These are phyloP conservation scores for Lasioglossum baleicum DNA, from an alignment of 1,140 invertebrate species.

Conservation along the genomic window DNA sequence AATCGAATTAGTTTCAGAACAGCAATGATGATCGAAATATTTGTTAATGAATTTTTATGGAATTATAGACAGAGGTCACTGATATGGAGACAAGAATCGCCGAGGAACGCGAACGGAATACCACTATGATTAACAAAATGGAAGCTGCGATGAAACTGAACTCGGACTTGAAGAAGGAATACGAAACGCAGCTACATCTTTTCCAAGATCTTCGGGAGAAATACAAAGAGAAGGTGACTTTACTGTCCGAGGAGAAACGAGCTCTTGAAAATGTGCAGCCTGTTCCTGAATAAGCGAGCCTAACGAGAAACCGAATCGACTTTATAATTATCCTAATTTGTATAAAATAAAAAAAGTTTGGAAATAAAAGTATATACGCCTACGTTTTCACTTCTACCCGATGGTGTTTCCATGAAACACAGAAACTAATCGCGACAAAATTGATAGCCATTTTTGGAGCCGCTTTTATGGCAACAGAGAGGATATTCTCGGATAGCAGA, in stretches of 20 bases:
- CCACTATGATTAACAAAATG: slow-evolving; percentile 84
- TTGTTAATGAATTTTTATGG: not conserved
- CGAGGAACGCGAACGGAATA: slow-evolving; percentile 85
- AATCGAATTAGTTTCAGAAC: not conserved
- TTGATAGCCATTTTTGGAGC: too few relatives aligned
- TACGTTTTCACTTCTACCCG: not conserved
- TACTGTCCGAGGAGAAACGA: slow-evolving; percentile 76
- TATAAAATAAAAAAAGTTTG: slow-evolving; percentile 26
- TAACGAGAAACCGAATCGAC: not conserved
- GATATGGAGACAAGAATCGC: slow-evolving; percentile 85
- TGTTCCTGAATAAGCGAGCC: slow-evolving; percentile 30
- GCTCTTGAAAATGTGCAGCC: slow-evolving; percentile 55
- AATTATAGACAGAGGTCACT: slow-evolving; percentile 82
- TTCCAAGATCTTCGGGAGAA: slow-evolving; percentile 81
- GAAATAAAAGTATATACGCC: not conserved
- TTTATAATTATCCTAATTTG: slow-evolving; percentile 35
- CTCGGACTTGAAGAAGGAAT: slow-evolving; percentile 86
- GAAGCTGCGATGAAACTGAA: slow-evolving; percentile 85
- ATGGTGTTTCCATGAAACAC: too few relatives aligned
- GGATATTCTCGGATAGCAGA: too few relatives aligned
- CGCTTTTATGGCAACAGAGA: too few relatives aligned
- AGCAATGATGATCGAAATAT: too few relatives aligned
- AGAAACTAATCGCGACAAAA: too few relatives aligned
- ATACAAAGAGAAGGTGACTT: slow-evolving; percentile 78
- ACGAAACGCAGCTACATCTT: slow-evolving; percentile 86